Conservation (phyloP, 2,113 vertebrate species). For the Recurvirostra avosetta region DNA sequence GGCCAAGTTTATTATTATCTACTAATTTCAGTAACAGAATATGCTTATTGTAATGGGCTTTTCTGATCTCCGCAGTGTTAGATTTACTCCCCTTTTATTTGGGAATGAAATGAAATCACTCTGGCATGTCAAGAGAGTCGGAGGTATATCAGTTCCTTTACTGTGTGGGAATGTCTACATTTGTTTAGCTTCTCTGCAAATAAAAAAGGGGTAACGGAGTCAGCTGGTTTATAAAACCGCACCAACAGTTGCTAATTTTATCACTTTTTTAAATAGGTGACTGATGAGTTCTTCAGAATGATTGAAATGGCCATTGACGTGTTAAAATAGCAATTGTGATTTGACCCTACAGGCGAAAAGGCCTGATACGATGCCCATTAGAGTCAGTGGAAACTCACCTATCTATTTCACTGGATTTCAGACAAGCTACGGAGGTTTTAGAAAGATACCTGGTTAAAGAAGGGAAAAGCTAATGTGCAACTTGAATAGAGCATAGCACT, state of each 20-base stretch:
- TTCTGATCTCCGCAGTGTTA: conserved; percentile 13
- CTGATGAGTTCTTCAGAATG: background rate
- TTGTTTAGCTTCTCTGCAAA: conserved; percentile 3
- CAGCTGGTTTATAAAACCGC: background rate
- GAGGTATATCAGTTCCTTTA: background rate
- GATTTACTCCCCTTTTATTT: background rate
- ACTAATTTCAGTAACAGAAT: background rate
- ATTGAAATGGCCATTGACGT: background rate
- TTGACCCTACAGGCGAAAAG: background rate
- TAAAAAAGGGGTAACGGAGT: background rate
- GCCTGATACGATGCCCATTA: background rate
- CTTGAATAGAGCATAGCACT: background rate
- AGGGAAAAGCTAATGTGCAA: background rate
- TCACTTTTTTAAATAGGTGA: background rate
- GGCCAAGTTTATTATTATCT: background rate
- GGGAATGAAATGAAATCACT: background rate
- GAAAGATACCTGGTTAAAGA: rapidly evolving
- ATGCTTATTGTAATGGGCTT: background rate
- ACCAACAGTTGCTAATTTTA: background rate
- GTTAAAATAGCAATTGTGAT: background rate
- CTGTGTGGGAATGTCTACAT: background rate
- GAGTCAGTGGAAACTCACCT: background rate
- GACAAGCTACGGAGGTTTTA: background rate
- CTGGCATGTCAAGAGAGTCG: background rate
- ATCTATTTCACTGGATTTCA: background rate